Evolutionary conservation across 2,113 vertebrate species (phyloP).

Genomic region (Saccopteryx leptura): DNA sequence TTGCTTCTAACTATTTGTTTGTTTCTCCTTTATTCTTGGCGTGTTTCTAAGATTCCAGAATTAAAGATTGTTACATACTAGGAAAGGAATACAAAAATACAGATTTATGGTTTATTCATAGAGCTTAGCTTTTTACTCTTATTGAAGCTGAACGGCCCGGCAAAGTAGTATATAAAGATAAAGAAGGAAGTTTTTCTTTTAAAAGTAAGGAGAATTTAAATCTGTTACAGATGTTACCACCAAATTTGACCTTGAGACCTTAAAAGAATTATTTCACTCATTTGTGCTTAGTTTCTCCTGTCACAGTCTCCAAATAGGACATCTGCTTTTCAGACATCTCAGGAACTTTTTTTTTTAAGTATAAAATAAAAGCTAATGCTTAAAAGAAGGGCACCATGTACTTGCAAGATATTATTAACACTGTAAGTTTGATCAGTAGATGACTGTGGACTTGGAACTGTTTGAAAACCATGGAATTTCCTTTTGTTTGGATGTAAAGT

Average conservation of each 20-base stretch:
- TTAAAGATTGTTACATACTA: not conserved
- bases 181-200: not conserved
- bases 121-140: not conserved
- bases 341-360: not conserved
- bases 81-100: not conserved
- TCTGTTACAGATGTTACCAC: not conserved
- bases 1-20: constrained; percentile 10
- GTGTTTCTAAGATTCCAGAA: not conserved
- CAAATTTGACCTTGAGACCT: constrained; percentile 24
- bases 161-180: not conserved
- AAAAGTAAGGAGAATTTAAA: not conserved
- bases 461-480: not conserved
- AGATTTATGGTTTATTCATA: not conserved
- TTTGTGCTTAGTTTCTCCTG: not conserved
- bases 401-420: not conserved
- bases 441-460: not conserved
- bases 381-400: not conserved
- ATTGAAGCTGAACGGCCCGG: not conserved
- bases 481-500: constrained; percentile 1
- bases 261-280: not conserved
- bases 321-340: not conserved
- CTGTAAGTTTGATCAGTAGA: not conserved
- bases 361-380: constrained; percentile 53
- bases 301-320: not conserved
- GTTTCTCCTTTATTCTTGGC: not conserved